A percentile compares a stretch with the other conserved stretches of the same genome.
phyloP scores from a whole-genome alignment of 2,113 vertebrate species.

The Sitta europaea region DNA sequence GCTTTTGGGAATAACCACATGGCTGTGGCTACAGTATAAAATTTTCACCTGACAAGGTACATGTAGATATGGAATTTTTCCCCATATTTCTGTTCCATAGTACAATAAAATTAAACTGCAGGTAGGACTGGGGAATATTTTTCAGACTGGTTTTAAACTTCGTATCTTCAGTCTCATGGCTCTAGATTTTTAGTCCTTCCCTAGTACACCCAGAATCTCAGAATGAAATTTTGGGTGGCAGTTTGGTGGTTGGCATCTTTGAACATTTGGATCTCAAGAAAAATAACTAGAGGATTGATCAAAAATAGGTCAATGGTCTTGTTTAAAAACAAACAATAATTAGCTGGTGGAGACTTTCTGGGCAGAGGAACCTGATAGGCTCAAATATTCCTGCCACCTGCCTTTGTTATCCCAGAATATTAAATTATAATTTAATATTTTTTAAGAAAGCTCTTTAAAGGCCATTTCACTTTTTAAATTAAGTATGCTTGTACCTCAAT shows the following conservation, averaged over 20 bases:
- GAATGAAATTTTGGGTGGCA: not conserved
- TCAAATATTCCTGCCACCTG: not conserved
- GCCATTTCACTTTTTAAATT: not conserved
- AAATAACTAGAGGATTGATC: not conserved
- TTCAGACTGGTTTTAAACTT: not conserved
- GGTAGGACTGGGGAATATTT: not conserved
- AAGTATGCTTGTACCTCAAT: not conserved
- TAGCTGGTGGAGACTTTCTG: not conserved
- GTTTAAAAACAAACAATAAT: not conserved
- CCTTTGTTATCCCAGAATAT: not conserved
- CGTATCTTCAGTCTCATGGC: not conserved
- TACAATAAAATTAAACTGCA: not conserved
- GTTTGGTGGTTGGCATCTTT: not conserved
- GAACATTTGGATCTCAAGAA: not conserved
- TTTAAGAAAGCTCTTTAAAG: not conserved
- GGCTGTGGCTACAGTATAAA: not conserved
- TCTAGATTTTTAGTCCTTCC: not conserved
- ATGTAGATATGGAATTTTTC: accelerated
- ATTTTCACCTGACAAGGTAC: not conserved
- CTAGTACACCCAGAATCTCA: not conserved
- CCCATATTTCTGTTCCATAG: not conserved
- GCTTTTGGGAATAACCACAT: not conserved
- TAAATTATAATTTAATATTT: not conserved
- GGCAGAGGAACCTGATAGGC: not conserved
- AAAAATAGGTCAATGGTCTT: not conserved